Percentiles rank a stretch among this genome's conserved stretches.
Conservation (phyloP, 2,888 invertebrate genomes). For the Drosophila pseudotalamancana region DNA sequence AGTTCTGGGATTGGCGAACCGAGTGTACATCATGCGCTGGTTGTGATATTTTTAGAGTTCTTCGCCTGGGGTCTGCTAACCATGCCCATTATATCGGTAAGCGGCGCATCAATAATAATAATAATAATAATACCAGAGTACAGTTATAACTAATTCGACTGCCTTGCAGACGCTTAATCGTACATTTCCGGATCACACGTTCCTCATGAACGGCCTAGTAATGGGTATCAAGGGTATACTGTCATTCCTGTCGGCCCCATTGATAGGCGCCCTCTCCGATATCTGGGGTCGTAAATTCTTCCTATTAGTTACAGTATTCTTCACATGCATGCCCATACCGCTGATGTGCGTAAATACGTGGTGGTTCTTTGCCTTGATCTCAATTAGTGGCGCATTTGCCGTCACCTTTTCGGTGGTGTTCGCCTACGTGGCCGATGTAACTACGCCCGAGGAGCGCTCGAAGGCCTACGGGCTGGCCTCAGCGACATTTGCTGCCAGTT, state of each 20-base stretch:
- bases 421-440: constrained; percentile 99
- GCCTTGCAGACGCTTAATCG: constrained; percentile 91
- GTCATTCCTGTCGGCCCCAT: constrained; percentile 98
- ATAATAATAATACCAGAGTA: too few species aligned
- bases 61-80: constrained; percentile 99
- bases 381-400: constrained; percentile 99
- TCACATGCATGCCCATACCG: constrained; percentile 99
- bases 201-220: constrained; percentile 98
- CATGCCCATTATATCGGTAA: constrained; percentile 94
- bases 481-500: constrained; percentile 99
- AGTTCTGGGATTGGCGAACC: constrained; percentile 96
- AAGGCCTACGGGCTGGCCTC: constrained; percentile 98
- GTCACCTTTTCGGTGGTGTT: constrained; percentile 99
- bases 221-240: constrained; percentile 99
- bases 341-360: constrained; percentile 99
- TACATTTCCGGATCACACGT: constrained; percentile 99
- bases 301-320: constrained; percentile 98
- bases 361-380: constrained; percentile 99
- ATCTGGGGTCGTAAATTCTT: constrained; percentile 99
- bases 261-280: constrained; percentile 98
- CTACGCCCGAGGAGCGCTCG: constrained; percentile 97
- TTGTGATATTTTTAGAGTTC: constrained; percentile 99
- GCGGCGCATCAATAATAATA: constrained; percentile 19
- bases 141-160: background rate
- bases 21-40: constrained; percentile 98